Percentiles rank a stretch among this genome's conserved stretches.
phyloP scores from a whole-genome alignment of 2,797 vertebrate species.

The Protonibea diacanthus region DNA sequence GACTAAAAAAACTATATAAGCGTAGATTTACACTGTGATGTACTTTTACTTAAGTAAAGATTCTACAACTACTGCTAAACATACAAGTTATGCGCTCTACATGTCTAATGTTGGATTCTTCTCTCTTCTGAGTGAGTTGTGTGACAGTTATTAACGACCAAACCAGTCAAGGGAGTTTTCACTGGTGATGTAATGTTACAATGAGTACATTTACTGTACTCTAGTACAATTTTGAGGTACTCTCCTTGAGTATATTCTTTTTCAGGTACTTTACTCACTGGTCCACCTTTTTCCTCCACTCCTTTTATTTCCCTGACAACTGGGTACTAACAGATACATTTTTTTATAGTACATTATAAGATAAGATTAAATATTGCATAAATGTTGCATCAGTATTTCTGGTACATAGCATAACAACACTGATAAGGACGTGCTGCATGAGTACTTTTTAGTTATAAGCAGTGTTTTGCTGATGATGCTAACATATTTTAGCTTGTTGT shows the following conservation, averaged over 20 bases:
- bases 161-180: too few relatives aligned
- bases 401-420: background rate
- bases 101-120: too few relatives aligned
- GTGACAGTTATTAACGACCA: too few relatives aligned
- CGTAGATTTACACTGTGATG: too few relatives aligned
- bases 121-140: too few relatives aligned
- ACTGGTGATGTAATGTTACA: too few relatives aligned
- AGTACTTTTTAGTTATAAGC: background rate
- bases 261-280: too few relatives aligned
- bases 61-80: too few relatives aligned
- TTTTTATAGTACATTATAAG: too few relatives aligned
- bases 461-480: background rate
- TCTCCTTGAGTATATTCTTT: background rate
- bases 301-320: background rate
- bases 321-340: too few relatives aligned
- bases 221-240: background rate
- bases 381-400: background rate
- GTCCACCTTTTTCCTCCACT: background rate
- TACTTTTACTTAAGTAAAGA: background rate
- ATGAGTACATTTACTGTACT: background rate
- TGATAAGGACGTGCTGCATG: background rate
- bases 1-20: background rate
- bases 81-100: too few relatives aligned
- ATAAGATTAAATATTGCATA: too few relatives aligned
- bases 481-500: background rate